Evolutionary conservation across 2,797 vertebrate species (phyloP), one percentile per base, ranked within the genome.

Genomic region (Danio choprae): DNA sequence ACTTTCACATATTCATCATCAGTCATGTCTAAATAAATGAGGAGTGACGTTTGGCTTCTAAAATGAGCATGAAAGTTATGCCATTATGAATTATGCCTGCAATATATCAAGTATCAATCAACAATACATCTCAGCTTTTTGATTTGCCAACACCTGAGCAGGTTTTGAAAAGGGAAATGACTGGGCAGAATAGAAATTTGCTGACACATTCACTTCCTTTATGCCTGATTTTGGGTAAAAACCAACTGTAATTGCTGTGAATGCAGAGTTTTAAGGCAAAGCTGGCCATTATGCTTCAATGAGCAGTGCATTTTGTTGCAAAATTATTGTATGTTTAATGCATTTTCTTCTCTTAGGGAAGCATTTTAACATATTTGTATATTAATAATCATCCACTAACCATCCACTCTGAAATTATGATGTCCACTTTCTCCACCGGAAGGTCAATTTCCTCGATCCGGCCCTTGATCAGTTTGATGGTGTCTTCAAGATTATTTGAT

Each of bases 361-460:
- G 74, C 50, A 13, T 29, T 53, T 29, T 50, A 48, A 12, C 29
- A 29, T 20, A 55, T 44, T 15, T 48, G 44, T 29, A 71, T 44
- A 67, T 51, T 20, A 59, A 74, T 18, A 46, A 44, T 20, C 58
- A 43, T 68, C 13, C 4, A 92, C 96, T 96, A 89, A 99, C 97
- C 98, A 99, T 99, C 98, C 98, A 99, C 40, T 99, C 98, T 0
- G 97, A 99, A 92, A 99, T 92, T 90, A 99, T 96, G 84, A 99
- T 83, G 87, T 99, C 98, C 86, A 99, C 98, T 89, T 96, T 96
- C 84, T 97, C 94, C 87, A 96, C 86, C 16, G 96, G 96, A 46
- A 99, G 94, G 72, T 86, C 88, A 79, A 98, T 95, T 87, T 99
- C 97, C 90, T 99, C 98, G 0, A 99, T 95, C 83, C 96, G 95